Conservation (phyloP, 2,113 vertebrate species). For the Pelvicachromis taeniatus region DNA sequence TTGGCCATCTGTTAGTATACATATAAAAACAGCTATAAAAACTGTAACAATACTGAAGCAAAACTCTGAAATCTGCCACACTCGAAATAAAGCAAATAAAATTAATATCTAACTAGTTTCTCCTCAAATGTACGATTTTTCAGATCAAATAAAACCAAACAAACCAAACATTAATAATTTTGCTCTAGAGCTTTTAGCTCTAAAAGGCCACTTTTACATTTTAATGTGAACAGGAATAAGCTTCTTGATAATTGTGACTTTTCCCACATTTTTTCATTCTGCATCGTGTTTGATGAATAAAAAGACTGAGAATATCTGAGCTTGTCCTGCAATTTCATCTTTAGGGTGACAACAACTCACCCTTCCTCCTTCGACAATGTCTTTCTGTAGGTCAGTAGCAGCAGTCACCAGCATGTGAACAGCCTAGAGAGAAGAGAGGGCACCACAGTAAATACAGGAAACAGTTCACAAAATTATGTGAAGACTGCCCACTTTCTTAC, state of each 20-base stretch:
- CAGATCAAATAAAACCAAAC: no score
- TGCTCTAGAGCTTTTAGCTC: not conserved
- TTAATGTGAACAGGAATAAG: not conserved
- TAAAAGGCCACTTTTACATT: not conserved
- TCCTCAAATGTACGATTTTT: no score
- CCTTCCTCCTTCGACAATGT: constrained; percentile 92
- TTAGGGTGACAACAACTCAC: constrained; percentile 67
- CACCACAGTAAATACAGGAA: not conserved
- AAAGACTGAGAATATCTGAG: not conserved
- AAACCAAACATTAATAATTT: not conserved
- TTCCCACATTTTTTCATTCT: not conserved
- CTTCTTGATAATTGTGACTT: not conserved
- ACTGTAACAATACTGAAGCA: no score
- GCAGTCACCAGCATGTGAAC: constrained; percentile 86
- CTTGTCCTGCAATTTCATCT: not conserved
- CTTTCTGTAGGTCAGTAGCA: constrained; percentile 90
- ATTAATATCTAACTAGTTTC: no score
- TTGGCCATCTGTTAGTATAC: no score
- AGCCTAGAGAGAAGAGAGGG: constrained; percentile 66
- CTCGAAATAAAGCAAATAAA: no score
- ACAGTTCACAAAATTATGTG: not conserved
- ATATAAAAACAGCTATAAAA: no score
- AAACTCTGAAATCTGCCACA: no score
- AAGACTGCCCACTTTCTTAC: constrained; percentile 17
- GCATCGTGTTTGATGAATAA: not conserved